These are phyloP conservation scores for Chaetophractus vellerosus DNA, from an alignment of 2,797 vertebrate genomes.

Conservation along the genomic window DNA sequence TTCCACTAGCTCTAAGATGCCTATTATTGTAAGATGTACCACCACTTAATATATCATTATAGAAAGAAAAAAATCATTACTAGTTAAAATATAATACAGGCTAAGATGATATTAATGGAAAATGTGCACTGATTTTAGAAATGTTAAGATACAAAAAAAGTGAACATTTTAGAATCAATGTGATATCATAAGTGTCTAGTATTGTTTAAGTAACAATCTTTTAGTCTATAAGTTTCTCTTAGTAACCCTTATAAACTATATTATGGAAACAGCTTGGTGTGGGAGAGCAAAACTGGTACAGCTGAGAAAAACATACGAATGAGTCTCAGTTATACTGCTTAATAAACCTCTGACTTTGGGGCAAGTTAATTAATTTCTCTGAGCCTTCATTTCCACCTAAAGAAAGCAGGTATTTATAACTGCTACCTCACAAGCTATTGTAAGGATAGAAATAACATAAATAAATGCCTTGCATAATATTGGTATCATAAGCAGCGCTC, in stretches of 20 bases:
- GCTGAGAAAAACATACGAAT: background rate
- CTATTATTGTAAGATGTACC: background rate
- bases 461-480: background rate
- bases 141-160: slow-evolving; percentile 10
- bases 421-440: background rate
- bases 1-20: background rate
- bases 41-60: background rate
- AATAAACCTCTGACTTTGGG: background rate
- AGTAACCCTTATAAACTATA: background rate
- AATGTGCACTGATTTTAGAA: slow-evolving; percentile 29
- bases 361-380: slow-evolving; percentile 13
- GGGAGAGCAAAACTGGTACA: background rate
- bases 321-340: background rate
- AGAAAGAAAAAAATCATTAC: slow-evolving; percentile 45
- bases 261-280: background rate
- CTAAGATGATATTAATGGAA: slow-evolving; percentile 32
- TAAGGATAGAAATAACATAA: background rate
- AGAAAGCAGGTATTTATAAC: background rate
- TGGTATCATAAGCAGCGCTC: background rate
- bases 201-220: background rate
- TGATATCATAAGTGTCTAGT: background rate
- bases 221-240: background rate
- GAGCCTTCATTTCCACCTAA: background rate
- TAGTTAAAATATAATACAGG: slow-evolving; percentile 14
- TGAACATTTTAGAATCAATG: background rate